Percentiles rank a stretch among this genome's conserved stretches.
phyloP scores from a whole-genome alignment of 2,888 invertebrate genomes.

The Sphaeridia pumilis region DNA sequence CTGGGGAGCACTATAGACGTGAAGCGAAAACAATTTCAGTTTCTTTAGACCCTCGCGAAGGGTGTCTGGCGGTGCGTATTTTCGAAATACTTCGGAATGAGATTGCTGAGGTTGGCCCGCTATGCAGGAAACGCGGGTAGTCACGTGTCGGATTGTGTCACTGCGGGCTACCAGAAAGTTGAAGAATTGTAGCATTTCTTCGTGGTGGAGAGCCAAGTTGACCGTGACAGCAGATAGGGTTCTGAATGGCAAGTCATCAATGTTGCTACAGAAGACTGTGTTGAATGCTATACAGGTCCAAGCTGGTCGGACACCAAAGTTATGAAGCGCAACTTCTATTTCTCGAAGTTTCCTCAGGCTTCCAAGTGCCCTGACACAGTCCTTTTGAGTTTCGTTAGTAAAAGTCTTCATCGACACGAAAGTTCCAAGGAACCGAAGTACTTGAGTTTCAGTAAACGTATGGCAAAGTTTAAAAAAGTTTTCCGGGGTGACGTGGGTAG shows the following conservation, averaged over 20 bases:
- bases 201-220: slow-evolving; percentile 9
- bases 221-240: slow-evolving; percentile 4
- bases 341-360: slow-evolving; percentile 21
- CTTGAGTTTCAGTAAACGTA: slow-evolving; percentile 8
- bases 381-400: background rate
- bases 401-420: slow-evolving; percentile 22
- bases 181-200: slow-evolving; percentile 11
- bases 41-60: slow-evolving; percentile 1
- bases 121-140: slow-evolving; percentile 6
- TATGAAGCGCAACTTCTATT: slow-evolving; percentile 27
- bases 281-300: slow-evolving; percentile 12
- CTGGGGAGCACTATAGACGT: slow-evolving; percentile 5
- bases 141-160: slow-evolving; percentile 8
- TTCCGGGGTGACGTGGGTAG: slow-evolving; percentile 5
- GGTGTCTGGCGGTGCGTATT: no score
- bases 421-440: slow-evolving; percentile 21
- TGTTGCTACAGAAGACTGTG: slow-evolving; percentile 5
- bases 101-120: background rate
- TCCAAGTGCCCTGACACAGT: slow-evolving; percentile 9
- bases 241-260: background rate
- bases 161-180: slow-evolving; percentile 3
- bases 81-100: no score
- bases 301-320: slow-evolving; percentile 14
- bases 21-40: slow-evolving; percentile 12
- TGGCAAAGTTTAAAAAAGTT: slow-evolving; percentile 7